A percentile compares a stretch with the other conserved stretches of the same genome.
Conservation (phyloP, 1,140 invertebrate species). For the Leptinotarsa texana region DNA sequence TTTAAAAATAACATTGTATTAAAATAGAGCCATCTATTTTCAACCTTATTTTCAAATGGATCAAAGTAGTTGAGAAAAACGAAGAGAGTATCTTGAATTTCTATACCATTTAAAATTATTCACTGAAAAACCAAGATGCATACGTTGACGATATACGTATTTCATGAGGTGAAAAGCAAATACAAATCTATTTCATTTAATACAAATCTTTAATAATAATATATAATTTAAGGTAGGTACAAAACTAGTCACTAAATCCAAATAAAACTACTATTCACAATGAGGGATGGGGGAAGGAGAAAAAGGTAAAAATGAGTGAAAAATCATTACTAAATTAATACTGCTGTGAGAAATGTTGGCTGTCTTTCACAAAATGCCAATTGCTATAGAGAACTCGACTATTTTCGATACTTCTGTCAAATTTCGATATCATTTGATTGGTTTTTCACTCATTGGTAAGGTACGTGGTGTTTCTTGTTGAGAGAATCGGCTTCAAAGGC, state of each 20-base stretch:
- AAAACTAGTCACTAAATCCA: constrained; percentile 36
- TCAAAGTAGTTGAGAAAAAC: no score
- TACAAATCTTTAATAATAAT: constrained; percentile 39
- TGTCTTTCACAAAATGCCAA: not conserved
- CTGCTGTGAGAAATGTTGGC: not conserved
- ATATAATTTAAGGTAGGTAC: constrained; percentile 45
- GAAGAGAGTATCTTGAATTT: no score
- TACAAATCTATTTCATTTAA: constrained; percentile 8
- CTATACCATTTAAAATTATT: no score
- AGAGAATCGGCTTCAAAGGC: constrained; percentile 65
- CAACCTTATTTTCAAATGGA: no score
- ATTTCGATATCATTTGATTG: no score
- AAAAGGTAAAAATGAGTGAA: constrained; percentile 16
- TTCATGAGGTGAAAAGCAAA: constrained; percentile 7
- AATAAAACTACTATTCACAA: constrained; percentile 42
- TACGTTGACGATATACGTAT: not conserved
- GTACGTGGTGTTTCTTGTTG: constrained; percentile 22
- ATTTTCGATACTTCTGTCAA: no score
- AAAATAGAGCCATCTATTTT: no score
- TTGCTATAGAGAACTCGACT: no score
- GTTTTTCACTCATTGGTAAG: constrained; percentile 16
- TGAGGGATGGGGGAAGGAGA: constrained; percentile 27
- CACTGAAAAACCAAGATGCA: no score
- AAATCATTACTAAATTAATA: not conserved
- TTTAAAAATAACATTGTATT: no score